phyloP scores from a whole-genome alignment of 2,888 invertebrate species.

The Apotomis capreana region DNA sequence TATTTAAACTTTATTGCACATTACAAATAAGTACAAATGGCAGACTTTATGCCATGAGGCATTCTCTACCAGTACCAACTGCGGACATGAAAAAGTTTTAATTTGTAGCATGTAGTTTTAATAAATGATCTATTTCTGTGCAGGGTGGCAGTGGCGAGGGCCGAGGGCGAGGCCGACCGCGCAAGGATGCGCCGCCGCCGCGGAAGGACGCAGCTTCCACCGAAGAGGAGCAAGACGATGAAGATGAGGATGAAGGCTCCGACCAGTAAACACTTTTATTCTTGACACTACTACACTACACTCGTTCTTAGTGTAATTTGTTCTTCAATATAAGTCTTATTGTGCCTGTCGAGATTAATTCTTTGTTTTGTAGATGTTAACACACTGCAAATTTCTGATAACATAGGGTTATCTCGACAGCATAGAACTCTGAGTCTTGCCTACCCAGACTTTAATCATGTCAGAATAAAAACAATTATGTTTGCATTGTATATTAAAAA shows the following conservation, averaged over 20 bases:
- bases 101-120: background rate
- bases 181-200: slow-evolving; percentile 77
- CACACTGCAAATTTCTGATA: slow-evolving; percentile 46
- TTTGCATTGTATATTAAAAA: slow-evolving; percentile 57
- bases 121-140: slow-evolving; percentile 39
- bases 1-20: too few species aligned
- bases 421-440: slow-evolving; percentile 71
- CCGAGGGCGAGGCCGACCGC: slow-evolving; percentile 76
- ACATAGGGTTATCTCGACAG: slow-evolving; percentile 72
- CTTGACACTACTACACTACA: slow-evolving; percentile 57
- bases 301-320: slow-evolving; percentile 78
- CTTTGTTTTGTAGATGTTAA: slow-evolving; percentile 52
- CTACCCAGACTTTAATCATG: slow-evolving; percentile 73
- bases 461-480: slow-evolving; percentile 53
- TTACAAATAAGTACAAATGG: too few species aligned
- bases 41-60: too few species aligned
- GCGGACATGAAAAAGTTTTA: too few species aligned
- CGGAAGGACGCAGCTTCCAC: slow-evolving; percentile 78
- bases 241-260: slow-evolving; percentile 77
- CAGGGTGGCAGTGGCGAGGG: slow-evolving; percentile 73
- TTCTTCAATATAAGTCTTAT: slow-evolving; percentile 73
- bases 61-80: too few species aligned
- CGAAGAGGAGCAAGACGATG: slow-evolving; percentile 80
- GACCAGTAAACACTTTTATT: slow-evolving; percentile 76
- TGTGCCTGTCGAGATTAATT: slow-evolving; percentile 56